These are phyloP conservation scores for Nothoprocta pentlandii DNA, from an alignment of 2,113 vertebrate species.

Conservation along the genomic window DNA sequence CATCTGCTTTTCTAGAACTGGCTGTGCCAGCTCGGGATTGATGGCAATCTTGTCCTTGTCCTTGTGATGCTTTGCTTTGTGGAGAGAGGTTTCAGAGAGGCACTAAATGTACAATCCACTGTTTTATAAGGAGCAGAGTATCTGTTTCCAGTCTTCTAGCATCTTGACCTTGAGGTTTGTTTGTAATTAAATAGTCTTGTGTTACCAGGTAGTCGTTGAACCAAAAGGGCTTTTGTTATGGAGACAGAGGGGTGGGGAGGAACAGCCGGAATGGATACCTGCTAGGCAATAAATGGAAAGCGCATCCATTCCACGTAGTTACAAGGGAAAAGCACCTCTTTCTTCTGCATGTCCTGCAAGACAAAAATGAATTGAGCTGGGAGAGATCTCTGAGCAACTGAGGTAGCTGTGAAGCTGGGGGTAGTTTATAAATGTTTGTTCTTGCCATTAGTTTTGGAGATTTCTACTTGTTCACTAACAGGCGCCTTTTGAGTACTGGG, in stretches of 20 bases:
- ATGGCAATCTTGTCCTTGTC: slow-evolving; percentile 11
- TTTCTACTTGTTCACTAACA: background rate
- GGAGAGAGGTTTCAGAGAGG: slow-evolving; percentile 22
- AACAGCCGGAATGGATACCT: background rate
- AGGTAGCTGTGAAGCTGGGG: background rate
- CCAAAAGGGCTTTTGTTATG: background rate
- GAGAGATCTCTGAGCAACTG: background rate
- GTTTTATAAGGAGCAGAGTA: slow-evolving; percentile 12
- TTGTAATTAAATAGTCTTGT: background rate
- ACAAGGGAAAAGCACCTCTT: background rate
- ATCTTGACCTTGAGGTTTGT: slow-evolving; percentile 37
- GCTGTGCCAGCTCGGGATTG: background rate
- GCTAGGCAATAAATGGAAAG: background rate
- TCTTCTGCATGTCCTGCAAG: background rate
- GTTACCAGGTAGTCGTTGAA: background rate
- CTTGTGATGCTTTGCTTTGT: background rate
- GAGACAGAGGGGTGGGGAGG: background rate
- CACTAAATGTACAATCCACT: background rate
- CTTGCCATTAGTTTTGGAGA: background rate
- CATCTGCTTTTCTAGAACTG: slow-evolving; percentile 4
- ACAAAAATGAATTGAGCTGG: background rate
- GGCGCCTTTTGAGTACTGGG: background rate
- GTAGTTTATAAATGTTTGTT: background rate
- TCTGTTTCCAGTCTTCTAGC: slow-evolving; percentile 36
- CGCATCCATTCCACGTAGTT: background rate